These are phyloP conservation scores for Mirza zaza DNA, from an alignment of 2,113 vertebrate genomes.

Conservation along the genomic window DNA sequence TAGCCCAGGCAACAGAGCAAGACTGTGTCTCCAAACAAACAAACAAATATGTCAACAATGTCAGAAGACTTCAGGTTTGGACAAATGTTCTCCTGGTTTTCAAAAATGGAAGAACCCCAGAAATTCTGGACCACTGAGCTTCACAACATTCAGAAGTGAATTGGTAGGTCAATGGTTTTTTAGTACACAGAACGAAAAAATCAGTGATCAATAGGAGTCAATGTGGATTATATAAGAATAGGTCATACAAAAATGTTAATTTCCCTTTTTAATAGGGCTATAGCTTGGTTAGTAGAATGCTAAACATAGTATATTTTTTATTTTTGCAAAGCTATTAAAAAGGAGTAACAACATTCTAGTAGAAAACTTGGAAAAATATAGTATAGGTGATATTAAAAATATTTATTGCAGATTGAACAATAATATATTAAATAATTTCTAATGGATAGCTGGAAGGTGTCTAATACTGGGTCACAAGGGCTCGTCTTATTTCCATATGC, in stretches of 20 bases:
- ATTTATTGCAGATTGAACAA: not conserved
- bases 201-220: not conserved
- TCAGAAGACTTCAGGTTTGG: not conserved
- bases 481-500: not conserved
- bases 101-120: not conserved
- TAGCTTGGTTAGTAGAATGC: not conserved
- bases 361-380: not conserved
- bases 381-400: not conserved
- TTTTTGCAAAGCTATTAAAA: constrained; percentile 2
- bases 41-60: not conserved
- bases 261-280: not conserved
- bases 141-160: not conserved
- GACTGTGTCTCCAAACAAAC: too few relatives aligned
- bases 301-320: not conserved
- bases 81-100: not conserved
- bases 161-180: not conserved
- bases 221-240: not conserved
- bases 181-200: not conserved
- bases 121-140: not conserved
- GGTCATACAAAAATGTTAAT: not conserved
- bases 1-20: too few relatives aligned
- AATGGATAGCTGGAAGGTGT: not conserved
- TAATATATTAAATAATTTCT: not conserved
- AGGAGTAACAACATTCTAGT: not conserved
- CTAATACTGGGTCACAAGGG: not conserved